These are phyloP conservation scores for Pterocles gutturalis DNA, from an alignment of 2,113 vertebrate genomes.

Conservation along the genomic window DNA sequence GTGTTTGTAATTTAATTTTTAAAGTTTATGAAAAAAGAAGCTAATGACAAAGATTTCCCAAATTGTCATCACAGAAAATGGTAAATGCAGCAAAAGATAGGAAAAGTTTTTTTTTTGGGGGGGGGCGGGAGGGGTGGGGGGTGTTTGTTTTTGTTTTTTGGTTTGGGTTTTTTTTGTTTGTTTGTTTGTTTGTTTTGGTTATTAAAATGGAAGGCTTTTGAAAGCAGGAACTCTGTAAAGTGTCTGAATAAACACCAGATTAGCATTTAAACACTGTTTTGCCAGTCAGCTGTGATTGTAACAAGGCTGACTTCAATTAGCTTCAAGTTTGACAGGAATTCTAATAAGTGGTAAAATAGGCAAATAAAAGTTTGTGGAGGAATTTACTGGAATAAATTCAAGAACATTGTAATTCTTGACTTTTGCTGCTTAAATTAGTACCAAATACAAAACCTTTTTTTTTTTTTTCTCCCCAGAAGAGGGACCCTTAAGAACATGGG, in stretches of 20 bases:
- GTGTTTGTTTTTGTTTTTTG: background rate
- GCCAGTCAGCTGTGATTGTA: slow-evolving; percentile 35
- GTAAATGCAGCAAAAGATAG: background rate
- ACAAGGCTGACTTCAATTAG: slow-evolving; percentile 44
- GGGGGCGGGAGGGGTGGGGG: no score
- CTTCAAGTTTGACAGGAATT: slow-evolving; percentile 64
- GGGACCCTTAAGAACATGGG: background rate
- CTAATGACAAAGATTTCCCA: background rate
- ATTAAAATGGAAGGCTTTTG: slow-evolving; percentile 38
- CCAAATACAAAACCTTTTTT: background rate
- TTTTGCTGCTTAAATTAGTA: background rate
- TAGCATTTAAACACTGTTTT: slow-evolving; percentile 68
- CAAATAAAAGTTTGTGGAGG: slow-evolving; percentile 34
- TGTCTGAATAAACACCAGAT: slow-evolving; percentile 65
- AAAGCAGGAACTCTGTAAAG: background rate
- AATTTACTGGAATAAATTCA: slow-evolving; percentile 48
- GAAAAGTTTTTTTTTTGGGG: background rate
- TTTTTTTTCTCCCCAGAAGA: background rate
- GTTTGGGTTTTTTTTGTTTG: background rate
- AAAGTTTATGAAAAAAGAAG: slow-evolving; percentile 1
- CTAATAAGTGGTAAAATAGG: slow-evolving; percentile 15
- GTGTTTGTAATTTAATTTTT: background rate
- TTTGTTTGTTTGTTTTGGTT: background rate
- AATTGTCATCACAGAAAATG: background rate
- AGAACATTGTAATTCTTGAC: background rate